Conservation (phyloP, 2,113 vertebrate genomes). For the Aleadryas rufinucha region DNA sequence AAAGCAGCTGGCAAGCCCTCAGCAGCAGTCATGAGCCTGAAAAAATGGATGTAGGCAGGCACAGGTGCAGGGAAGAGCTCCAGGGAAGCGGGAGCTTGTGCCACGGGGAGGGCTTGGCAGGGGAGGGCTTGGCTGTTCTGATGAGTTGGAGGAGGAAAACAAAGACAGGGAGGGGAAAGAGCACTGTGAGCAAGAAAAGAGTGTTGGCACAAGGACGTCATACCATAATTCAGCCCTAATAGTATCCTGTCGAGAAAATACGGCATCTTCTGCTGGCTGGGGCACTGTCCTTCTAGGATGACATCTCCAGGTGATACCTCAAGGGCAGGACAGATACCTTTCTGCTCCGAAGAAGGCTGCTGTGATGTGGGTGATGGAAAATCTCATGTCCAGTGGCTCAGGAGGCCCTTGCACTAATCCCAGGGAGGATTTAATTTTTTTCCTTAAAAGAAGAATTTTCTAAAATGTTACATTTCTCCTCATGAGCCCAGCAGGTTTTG, state of each 20-base stretch:
- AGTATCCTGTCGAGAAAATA: background rate
- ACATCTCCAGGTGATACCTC: background rate
- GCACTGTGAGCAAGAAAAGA: background rate
- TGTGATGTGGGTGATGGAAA: background rate
- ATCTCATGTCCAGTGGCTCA: background rate
- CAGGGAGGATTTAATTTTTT: background rate
- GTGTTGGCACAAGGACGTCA: background rate
- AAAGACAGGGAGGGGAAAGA: background rate
- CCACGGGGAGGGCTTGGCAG: background rate
- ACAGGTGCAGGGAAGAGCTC: constrained; percentile 32
- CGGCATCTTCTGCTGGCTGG: background rate
- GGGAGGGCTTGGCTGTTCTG: constrained; percentile 9
- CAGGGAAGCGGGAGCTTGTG: background rate
- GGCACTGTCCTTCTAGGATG: background rate
- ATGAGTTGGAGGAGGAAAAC: background rate
- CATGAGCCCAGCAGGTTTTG: background rate
- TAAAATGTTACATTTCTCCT: background rate
- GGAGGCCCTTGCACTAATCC: background rate
- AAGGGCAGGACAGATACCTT: background rate
- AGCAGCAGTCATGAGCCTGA: background rate
- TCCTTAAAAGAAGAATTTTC: background rate
- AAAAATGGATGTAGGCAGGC: background rate
- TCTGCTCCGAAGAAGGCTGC: background rate
- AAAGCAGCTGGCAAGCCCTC: background rate
- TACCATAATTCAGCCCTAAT: background rate